phyloP scores from a whole-genome alignment of 2,797 vertebrate genomes.

The Otolemur crassicaudatus region DNA sequence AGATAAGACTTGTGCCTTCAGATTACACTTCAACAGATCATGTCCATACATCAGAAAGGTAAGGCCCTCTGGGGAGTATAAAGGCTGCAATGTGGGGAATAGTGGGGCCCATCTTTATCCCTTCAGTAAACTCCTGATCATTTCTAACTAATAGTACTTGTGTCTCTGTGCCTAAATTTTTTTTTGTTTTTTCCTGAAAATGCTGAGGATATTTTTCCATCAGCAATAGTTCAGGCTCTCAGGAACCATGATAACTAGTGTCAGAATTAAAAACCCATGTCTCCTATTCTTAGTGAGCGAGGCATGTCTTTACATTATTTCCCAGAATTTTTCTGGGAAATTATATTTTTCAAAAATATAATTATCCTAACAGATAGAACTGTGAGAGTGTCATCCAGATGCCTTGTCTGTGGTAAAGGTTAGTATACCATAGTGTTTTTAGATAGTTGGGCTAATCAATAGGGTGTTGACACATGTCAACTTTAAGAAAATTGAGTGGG shows the following conservation, averaged over 20 bases:
- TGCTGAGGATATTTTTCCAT: not conserved
- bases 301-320: not conserved
- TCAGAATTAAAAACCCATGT: not conserved
- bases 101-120: not conserved
- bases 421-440: not conserved
- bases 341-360: not conserved
- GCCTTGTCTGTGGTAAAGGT: not conserved
- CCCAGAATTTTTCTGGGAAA: not conserved
- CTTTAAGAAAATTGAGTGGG: not conserved
- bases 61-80: not conserved
- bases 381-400: not conserved
- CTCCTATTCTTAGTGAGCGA: not conserved
- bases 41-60: not conserved
- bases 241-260: not conserved
- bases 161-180: not conserved
- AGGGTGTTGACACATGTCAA: not conserved
- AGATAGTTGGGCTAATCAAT: not conserved
- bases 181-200: not conserved
- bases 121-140: not conserved
- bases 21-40: not conserved
- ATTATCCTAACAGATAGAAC: not conserved
- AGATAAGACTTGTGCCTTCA: not conserved
- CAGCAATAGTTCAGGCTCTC: not conserved
- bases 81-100: not conserved
- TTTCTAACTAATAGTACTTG: not conserved